A percentile compares a stretch with the other conserved stretches of the same genome.
Conservation (phyloP, 2,113 vertebrate species). For the Cephalopterus ornatus region DNA sequence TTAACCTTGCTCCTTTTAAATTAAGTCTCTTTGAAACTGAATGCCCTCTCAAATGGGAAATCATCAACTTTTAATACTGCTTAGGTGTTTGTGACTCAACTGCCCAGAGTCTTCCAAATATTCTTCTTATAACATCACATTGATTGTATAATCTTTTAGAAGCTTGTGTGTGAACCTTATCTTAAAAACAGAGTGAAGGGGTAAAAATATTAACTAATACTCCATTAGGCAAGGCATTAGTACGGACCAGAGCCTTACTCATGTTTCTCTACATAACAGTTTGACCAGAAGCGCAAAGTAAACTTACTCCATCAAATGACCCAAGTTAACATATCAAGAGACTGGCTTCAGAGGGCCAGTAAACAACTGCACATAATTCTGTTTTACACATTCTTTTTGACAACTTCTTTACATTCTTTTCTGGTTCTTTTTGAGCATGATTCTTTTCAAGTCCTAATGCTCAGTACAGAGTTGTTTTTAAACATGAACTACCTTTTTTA, state of each 20-base stretch:
- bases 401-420: neutral
- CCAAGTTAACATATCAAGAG: neutral
- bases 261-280: neutral
- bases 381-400: neutral
- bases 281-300: neutral
- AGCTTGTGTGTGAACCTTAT: neutral
- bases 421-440: neutral
- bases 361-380: neutral
- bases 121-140: neutral
- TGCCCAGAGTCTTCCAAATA: neutral
- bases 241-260: neutral
- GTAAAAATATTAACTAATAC: constrained; percentile 31
- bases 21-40: constrained; percentile 55
- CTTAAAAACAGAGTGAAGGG: constrained; percentile 24
- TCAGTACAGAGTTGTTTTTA: neutral
- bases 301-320: neutral
- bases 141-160: neutral
- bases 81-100: constrained; percentile 37
- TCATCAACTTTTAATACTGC: constrained; percentile 56
- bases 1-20: constrained; percentile 29
- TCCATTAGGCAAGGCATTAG: neutral
- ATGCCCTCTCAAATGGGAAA: constrained; percentile 57
- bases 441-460: neutral
- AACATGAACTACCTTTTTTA: neutral
- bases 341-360: neutral